phyloP scores from a whole-genome alignment of 2,797 vertebrate species.

The Poecilia picta region DNA sequence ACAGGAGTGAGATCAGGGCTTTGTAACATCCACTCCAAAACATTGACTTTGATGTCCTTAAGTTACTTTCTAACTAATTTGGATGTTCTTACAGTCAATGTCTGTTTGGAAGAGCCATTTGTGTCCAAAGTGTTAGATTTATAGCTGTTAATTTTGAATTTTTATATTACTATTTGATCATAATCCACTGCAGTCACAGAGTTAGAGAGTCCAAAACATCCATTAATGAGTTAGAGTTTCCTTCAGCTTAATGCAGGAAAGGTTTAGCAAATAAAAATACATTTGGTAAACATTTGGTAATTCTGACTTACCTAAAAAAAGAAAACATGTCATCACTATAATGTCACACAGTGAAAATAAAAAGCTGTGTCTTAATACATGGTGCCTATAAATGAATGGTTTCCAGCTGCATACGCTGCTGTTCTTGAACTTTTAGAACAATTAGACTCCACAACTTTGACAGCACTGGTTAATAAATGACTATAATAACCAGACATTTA shows the following conservation, averaged over 20 bases:
- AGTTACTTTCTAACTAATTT: neutral
- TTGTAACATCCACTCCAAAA: neutral
- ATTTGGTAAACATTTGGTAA: neutral
- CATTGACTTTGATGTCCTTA: neutral
- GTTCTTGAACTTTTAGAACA: neutral
- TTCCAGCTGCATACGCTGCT: neutral
- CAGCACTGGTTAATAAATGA: conserved; percentile 37
- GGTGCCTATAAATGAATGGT: neutral
- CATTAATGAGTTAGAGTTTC: neutral
- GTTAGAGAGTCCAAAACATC: neutral
- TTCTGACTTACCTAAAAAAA: neutral
- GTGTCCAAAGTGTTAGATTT: neutral
- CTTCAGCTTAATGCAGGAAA: neutral
- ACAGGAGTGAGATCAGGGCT: neutral
- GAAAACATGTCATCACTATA: neutral
- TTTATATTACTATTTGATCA: neutral
- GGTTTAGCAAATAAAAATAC: neutral
- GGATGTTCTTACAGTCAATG: neutral
- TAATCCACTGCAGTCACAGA: neutral
- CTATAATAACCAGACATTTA: conserved; percentile 54
- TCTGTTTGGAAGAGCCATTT: neutral
- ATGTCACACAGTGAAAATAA: neutral
- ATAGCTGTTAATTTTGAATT: neutral
- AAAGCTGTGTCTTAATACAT: neutral
- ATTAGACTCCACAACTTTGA: neutral